Evolutionary conservation across 2,888 invertebrate species (phyloP), one percentile per base, ranked within the genome.

Genomic region (Morpho deidamia): DNA sequence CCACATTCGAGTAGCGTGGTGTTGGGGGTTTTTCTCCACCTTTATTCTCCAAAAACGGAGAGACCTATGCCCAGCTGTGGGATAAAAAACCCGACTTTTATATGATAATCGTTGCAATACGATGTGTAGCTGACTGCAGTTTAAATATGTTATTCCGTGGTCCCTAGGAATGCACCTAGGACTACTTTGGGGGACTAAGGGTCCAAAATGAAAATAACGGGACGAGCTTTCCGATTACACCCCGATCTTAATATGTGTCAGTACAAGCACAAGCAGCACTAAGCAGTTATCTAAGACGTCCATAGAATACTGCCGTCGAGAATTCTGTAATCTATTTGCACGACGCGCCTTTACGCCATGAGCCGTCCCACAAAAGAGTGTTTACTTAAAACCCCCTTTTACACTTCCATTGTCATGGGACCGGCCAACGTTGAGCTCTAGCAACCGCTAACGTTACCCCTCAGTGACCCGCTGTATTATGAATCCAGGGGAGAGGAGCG

Each of bases 341-440:
- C 78, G 78, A 81, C 79, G 76, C 79, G 75, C 69, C 72, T 70
- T 72, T 74, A 72, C 63, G 62, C 74, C 77, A 82, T 72, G 78
- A 74, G 74, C 74, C 70, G 71, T 70, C 77, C 71, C 76, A 86
- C 83, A 85, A 85, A 83, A 82, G 86, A 83, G 81, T 85, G 84
- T 86, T 86, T 86, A 84, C 83, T 80, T 83, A 83, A 70, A 85
- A 86, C 85, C 86, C 23, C 86, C 86, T 86, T 86, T 84, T 84
- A 81, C 86, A 85, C 86, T 80, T 85, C 83, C 66, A 83, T 86
- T 86, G 85, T 85, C 78, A 70, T 53, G 39, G 58, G 59, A 53
- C 86, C 81, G 78, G 59, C 66, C 49, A 60, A 53, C 45, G 9
- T 48, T 67, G 86, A 76, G 55, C 78, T 59, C 58, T 50, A 52